Conservation (phyloP, 2,797 vertebrate species). For the Etheostoma nigrum region DNA sequence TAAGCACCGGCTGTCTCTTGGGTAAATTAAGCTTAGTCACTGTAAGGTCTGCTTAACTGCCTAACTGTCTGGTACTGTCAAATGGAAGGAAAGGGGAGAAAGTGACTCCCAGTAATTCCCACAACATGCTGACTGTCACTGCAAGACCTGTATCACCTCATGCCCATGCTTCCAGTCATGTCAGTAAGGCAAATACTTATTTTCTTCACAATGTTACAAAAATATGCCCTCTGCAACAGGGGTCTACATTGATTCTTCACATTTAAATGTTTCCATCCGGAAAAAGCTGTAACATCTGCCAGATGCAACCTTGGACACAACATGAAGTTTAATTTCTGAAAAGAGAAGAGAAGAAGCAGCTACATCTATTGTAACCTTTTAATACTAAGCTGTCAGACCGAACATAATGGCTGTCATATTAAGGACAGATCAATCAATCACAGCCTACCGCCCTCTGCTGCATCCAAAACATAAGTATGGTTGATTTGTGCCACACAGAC, state of each 20-base stretch:
- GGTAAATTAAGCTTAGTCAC: conserved; percentile 59
- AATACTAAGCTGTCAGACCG: conserved; percentile 50
- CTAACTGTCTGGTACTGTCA: conserved; percentile 6
- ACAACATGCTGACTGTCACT: conserved; percentile 16
- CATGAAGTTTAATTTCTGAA: background rate
- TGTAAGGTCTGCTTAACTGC: conserved; percentile 29
- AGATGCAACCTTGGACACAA: conserved; percentile 2
- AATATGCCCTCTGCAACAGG: background rate
- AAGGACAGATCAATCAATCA: conserved; percentile 67
- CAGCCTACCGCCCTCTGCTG: conserved; percentile 28
- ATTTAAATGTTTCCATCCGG: background rate
- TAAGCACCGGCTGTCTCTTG: conserved; percentile 38
- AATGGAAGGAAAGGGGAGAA: background rate
- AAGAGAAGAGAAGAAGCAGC: conserved; percentile 5
- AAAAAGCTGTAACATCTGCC: conserved; percentile 32
- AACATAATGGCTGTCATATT: conserved; percentile 69
- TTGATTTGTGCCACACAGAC: conserved; percentile 49
- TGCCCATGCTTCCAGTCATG: background rate
- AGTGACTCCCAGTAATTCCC: conserved; percentile 6
- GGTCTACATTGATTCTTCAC: conserved; percentile 6
- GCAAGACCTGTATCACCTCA: conserved; percentile 13
- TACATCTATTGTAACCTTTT: conserved; percentile 51
- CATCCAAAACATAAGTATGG: conserved; percentile 41
- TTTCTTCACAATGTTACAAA: conserved; percentile 29
- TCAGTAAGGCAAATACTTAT: conserved; percentile 5